Base-by-base conservation (phyloP, 92 coral and sea anemone genomes). In the Pocillopora grandis region DNA sequence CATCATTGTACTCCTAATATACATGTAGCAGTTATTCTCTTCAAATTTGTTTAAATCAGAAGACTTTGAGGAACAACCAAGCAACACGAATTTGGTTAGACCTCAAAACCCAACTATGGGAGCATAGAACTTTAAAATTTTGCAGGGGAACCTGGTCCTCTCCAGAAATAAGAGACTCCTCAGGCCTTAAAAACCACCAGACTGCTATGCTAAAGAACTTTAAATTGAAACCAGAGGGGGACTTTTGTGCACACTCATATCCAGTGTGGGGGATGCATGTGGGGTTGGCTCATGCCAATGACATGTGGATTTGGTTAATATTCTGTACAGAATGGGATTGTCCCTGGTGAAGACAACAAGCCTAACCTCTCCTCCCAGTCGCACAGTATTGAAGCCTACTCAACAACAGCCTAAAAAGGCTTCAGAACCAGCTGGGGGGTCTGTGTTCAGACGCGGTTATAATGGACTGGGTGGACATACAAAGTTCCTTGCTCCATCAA, bases 391-490 rank as follows among this genome's bases (percentile, higher is more conserved):
- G 23, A 82, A 74, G 72, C 80, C 73, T 20, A 20, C 80, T 48
- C 86, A 82, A 27, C 86, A 82, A 52, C 78, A 42, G 63, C 16
- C 62, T 2, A 66, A 65, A 9, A 72, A 72, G 80, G 17, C 72
- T 18, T 1, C 62, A 60, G 78, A 77, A 27, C 59, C 36, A 58
- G 78, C 85, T 36, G 86, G 78, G 3, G 83, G 76, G 3, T 76
- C 84, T 9, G 87, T 88, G 56, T 89, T 85, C 66, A 75, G 90
- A 52, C 83, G 84, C 35, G 94, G 94, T 5, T 91, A 88, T 68
- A 90, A 91, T 81, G 94, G 94, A 9, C 52, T 91, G 21, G 94
- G 94, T 35, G 94, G 94, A 2, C 94, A 91, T 55, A 75, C 81
- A 17, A 85, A 88, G 77, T 91, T 91, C 62, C 66, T 85, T 52